phyloP scores from a whole-genome alignment of 2,797 vertebrate species.

The Phalloptychus januarius region DNA sequence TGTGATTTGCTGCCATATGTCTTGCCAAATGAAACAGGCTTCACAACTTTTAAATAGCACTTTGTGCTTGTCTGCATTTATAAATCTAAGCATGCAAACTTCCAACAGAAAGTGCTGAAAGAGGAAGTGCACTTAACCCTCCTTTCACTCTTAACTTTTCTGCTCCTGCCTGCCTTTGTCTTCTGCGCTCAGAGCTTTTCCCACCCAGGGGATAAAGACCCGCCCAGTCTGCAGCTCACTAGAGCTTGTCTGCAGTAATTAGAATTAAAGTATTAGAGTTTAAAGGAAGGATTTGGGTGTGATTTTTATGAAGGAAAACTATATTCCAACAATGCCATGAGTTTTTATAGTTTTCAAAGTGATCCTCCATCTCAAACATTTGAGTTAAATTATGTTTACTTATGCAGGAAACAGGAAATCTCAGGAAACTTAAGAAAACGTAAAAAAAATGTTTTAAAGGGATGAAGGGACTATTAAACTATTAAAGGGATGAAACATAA shows the following conservation, averaged over 20 bases:
- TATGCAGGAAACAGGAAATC: background rate
- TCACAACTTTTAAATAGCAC: background rate
- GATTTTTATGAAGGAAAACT: constrained; percentile 68
- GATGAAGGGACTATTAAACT: background rate
- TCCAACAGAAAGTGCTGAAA: constrained; percentile 68
- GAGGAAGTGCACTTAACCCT: constrained; percentile 63
- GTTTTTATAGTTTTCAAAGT: constrained; percentile 39
- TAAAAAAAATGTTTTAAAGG: background rate
- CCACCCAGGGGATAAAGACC: constrained; percentile 50
- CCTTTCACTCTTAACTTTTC: constrained; percentile 27
- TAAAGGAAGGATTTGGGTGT: constrained; percentile 70
- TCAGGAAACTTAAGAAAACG: background rate
- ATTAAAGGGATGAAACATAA: background rate
- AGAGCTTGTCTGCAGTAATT: constrained; percentile 72
- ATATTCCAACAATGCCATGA: constrained; percentile 63
- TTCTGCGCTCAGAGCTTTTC: constrained; percentile 17
- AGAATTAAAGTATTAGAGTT: constrained; percentile 77
- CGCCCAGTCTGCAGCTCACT: constrained; percentile 56
- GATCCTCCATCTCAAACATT: constrained; percentile 39
- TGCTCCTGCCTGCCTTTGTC: constrained; percentile 39
- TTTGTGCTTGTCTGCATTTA: constrained; percentile 26
- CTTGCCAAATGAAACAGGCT: constrained; percentile 7
- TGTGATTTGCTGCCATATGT: constrained; percentile 7
- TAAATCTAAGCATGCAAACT: constrained; percentile 74
- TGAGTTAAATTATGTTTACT: background rate